Evolutionary conservation across 2,797 vertebrate species (phyloP).

Genomic region (Morus bassanus): DNA sequence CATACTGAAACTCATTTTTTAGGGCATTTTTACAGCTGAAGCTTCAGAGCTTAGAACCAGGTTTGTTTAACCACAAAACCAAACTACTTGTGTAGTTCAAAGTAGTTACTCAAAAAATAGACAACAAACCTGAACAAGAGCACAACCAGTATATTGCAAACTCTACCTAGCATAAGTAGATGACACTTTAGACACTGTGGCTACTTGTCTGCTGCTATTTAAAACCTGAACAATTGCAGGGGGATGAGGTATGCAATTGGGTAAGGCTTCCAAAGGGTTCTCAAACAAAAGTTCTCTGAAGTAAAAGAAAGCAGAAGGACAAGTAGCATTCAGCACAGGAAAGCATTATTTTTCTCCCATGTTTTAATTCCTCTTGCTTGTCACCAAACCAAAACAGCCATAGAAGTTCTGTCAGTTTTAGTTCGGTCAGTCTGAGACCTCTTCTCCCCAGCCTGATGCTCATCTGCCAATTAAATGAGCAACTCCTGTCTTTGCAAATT

Average conservation of each 20-base stretch:
- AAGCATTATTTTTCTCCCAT: not conserved
- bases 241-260: constrained; percentile 6
- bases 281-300: constrained; percentile 53
- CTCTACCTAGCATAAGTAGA: constrained; percentile 40
- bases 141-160: not conserved
- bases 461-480: not conserved
- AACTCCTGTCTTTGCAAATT: not conserved
- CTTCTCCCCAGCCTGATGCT: not conserved
- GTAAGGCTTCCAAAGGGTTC: constrained; percentile 56
- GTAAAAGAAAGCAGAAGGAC: constrained; percentile 3
- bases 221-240: constrained; percentile 31
- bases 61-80: not conserved
- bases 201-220: constrained; percentile 37
- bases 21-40: not conserved
- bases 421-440: not conserved
- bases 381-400: not conserved
- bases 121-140: not conserved
- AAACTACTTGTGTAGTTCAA: not conserved
- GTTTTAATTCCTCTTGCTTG: not conserved
- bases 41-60: not conserved
- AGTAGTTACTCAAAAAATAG: not conserved
- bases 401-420: not conserved
- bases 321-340: constrained; percentile 18
- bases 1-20: not conserved
- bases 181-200: constrained; percentile 35